Evolutionary conservation across 2,797 vertebrate species (phyloP).

Genomic region (Scleropages formosus): DNA sequence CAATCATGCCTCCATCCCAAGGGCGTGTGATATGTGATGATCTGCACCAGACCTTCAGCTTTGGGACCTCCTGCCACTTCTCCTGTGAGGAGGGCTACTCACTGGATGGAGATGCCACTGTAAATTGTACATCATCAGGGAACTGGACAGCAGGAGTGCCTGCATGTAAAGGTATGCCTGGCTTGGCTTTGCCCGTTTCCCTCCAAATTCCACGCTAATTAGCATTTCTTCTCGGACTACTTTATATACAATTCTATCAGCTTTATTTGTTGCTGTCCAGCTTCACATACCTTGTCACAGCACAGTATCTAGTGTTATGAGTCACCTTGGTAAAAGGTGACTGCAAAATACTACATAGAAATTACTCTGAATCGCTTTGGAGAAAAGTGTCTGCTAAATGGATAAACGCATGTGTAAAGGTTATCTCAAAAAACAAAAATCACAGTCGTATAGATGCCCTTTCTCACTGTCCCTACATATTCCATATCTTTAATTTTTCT

Average conservation of each 20-base stretch:
- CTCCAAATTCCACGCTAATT: neutral
- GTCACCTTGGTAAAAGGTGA: no score
- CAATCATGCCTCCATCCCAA: constrained; percentile 35
- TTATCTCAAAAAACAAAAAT: no score
- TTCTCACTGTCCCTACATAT: no score
- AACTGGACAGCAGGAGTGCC: constrained; percentile 53
- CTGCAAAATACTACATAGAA: no score
- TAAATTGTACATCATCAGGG: constrained; percentile 51
- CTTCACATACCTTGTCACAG: no score
- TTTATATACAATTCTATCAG: neutral
- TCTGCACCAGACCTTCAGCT: constrained; percentile 53
- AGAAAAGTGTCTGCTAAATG: no score
- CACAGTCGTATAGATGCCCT: no score
- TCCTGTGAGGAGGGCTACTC: constrained; percentile 55
- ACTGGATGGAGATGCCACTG: constrained; percentile 42
- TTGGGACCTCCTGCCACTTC: constrained; percentile 49
- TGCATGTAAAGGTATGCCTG: constrained; percentile 51
- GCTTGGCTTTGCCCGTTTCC: neutral
- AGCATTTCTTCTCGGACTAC: no score
- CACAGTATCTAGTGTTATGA: no score
- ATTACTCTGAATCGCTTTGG: no score
- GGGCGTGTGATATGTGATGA: constrained; percentile 51
- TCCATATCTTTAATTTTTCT: no score
- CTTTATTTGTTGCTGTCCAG: neutral
- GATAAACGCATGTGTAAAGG: no score